phyloP scores from a whole-genome alignment of 2,113 vertebrate species.

The Chlamydotis undulata region DNA sequence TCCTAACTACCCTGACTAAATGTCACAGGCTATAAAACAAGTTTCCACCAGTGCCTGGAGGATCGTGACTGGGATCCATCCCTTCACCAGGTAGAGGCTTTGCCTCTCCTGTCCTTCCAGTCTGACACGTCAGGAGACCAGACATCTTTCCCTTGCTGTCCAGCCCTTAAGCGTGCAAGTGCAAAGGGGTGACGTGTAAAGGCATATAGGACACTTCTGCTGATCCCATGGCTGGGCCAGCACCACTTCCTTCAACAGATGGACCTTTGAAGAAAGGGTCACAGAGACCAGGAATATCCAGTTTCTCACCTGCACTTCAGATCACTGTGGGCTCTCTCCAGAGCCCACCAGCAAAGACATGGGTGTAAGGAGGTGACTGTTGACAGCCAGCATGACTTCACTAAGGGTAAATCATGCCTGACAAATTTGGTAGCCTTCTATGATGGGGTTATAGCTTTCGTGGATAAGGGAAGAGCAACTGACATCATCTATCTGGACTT shows the following conservation, averaged over 20 bases:
- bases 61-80: neutral
- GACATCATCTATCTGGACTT: too few relatives aligned
- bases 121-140: fast-evolving
- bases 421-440: too few relatives aligned
- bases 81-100: neutral
- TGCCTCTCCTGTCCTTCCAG: neutral
- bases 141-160: neutral
- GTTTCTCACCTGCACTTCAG: neutral
- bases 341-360: neutral
- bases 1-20: neutral
- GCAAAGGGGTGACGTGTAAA: neutral
- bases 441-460: too few relatives aligned
- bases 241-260: neutral
- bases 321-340: neutral
- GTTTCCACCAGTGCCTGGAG: neutral
- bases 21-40: fast-evolving
- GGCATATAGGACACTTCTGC: neutral
- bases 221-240: neutral
- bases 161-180: neutral
- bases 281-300: neutral
- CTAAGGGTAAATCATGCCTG: too few relatives aligned
- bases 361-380: neutral
- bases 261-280: neutral
- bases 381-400: too few relatives aligned
- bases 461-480: too few relatives aligned